Evolutionary conservation across 2,888 invertebrate genomes (phyloP).

Genomic region (Trissolcus brochymenae): DNA sequence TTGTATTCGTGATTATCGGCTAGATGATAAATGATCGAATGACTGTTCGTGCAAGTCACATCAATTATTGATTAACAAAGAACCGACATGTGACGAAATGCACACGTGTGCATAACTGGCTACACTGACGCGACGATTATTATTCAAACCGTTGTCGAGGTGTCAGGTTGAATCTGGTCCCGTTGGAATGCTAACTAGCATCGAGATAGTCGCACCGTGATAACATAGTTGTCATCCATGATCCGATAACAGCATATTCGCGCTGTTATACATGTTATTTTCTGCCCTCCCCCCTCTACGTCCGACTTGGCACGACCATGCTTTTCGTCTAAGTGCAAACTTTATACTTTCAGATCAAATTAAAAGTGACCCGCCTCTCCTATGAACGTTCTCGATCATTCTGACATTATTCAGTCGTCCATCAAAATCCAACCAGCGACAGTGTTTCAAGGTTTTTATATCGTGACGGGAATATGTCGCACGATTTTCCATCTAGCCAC

Average conservation of each 20-base stretch:
- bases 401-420: slow-evolving; percentile 23
- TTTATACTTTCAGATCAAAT: slow-evolving; percentile 27
- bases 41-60: slow-evolving; percentile 58
- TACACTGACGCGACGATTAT: slow-evolving; percentile 53
- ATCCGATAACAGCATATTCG: slow-evolving; percentile 49
- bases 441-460: slow-evolving; percentile 6
- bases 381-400: slow-evolving; percentile 24
- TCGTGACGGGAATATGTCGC: too few relatives aligned
- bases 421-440: background rate
- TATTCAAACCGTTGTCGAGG: slow-evolving; percentile 57
- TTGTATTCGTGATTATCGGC: slow-evolving; percentile 55
- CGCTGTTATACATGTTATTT: slow-evolving; percentile 42
- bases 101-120: slow-evolving; percentile 52
- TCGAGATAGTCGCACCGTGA: slow-evolving; percentile 51
- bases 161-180: slow-evolving; percentile 59
- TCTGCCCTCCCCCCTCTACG: background rate
- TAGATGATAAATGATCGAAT: slow-evolving; percentile 54
- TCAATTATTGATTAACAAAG: slow-evolving; percentile 59
- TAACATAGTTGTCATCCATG: slow-evolving; percentile 58
- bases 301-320: background rate
- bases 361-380: slow-evolving; percentile 26
- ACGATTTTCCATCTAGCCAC: too few relatives aligned
- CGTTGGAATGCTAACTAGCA: slow-evolving; percentile 57
- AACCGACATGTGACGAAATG: slow-evolving; percentile 55
- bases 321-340: slow-evolving; percentile 17